A percentile compares a stretch with the other conserved stretches of the same genome.
Evolutionary conservation across 2,797 vertebrate genomes (phyloP).

Genomic region (Eulemur albifrons): DNA sequence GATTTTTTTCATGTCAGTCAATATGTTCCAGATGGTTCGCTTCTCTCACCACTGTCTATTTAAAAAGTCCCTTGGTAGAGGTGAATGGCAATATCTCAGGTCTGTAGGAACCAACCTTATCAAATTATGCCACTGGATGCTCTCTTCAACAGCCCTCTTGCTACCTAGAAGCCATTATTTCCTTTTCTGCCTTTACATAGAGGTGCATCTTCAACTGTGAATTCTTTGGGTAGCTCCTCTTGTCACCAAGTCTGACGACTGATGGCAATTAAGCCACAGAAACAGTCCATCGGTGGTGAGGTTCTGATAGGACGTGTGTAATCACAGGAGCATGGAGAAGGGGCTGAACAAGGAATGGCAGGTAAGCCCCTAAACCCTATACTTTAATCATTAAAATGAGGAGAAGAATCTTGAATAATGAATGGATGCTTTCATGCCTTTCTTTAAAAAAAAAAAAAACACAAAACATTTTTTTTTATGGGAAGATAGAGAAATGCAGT

Average conservation of each 20-base stretch:
- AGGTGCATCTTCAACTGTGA: neutral
- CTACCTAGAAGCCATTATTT: neutral
- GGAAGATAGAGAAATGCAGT: neutral
- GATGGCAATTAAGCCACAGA: neutral
- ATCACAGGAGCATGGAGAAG: neutral
- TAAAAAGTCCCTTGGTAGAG: slow-evolving; percentile 36
- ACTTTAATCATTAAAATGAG: neutral
- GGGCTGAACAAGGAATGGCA: neutral
- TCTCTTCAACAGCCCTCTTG: neutral
- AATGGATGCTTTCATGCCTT: neutral
- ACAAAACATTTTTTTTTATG: neutral
- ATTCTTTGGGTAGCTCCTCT: slow-evolving; percentile 33
- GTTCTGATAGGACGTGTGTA: neutral
- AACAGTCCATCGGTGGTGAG: neutral
- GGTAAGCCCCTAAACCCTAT: neutral
- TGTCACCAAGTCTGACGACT: slow-evolving; percentile 42
- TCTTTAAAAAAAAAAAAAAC: neutral
- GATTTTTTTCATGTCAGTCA: neutral
- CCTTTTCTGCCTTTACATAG: neutral
- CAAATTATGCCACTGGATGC: neutral
- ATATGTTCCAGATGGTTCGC: neutral
- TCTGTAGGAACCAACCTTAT: neutral
- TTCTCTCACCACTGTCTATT: slow-evolving; percentile 10
- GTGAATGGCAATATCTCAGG: neutral
- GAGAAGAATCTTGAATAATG: neutral